Evolutionary conservation across 2,797 vertebrate species (phyloP), one percentile per base, ranked within the genome.

Genomic region (Tangara arthus): DNA sequence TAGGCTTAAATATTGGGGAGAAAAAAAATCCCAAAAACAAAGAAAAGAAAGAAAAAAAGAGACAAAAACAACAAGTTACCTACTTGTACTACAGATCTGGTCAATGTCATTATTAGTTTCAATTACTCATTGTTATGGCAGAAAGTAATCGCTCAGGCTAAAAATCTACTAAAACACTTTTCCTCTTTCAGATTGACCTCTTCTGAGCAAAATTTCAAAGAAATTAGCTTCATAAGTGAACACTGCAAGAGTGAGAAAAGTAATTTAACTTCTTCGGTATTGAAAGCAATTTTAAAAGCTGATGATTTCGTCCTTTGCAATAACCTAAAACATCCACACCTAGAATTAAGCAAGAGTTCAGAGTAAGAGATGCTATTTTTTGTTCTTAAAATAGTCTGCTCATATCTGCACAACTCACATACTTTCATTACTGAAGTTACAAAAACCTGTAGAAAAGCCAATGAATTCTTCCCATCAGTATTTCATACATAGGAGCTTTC

Each of bases 1-100:
- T 99, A 99, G 18, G 99, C 99, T 99, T 97, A 56, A 86, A 69
- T 61, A 71, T 69, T 16, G 14, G 22, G 22, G 6, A 61, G 19
- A 2, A 27, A 68, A 28, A 28, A n/a, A 81, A 78, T 5, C 2
- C 14, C 30, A 55, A 26, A 72, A 80, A 11, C 15, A 70, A 61
- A 26, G 22, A 68, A 60, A 59, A 42, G 12, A 21, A n/a, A 37
- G 15, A 35, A 55, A 50, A 55, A 46, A 19, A 49, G 44, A 57
- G 46, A 81, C n/a, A 73, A 73, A 80, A 73, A 39, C 5, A 12
- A 52, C 24, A 83, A 65, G 79, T 96, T 82, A 95, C 24, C n/a
- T 47, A 46, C 32, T 68, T 10, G 20, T 59, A 73, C 22, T 41
- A 63, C 23, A 76, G 6, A 26, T 56, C 23, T 59, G 32, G 34